Base-by-base conservation (phyloP, 2,797 vertebrate genomes). In the Macropus fuliginosus region DNA sequence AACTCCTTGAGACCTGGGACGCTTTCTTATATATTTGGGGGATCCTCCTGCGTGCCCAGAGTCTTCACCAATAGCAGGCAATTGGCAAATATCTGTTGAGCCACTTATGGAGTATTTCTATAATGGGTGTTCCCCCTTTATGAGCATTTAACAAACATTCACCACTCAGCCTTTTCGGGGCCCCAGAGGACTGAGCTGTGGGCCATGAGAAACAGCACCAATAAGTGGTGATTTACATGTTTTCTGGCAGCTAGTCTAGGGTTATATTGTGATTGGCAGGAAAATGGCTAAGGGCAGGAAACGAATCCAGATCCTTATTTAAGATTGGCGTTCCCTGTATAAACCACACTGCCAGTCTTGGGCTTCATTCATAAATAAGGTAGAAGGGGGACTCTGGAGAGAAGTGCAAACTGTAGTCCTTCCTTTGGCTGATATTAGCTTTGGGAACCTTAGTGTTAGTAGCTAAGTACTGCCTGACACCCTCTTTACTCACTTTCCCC, bases 81-180 rank as follows among this genome's bases (percentile, higher is more conserved):
- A 50, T 87, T 10, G 50, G 13, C 21, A 50, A 87, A 50, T 11
- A 87, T 9, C 40, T 87, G 9, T 50, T 50, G 74, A 50, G 31
- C 74, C 74, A 87, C 74, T 46, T 27, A 87, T 10, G 27, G 27
- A 1, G n/a, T 4, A 8, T 56, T 66, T 54, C 54, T 91, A n/a
- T 46, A 54, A 16, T 54, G 9, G 13, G 28, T 81, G 4, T 81
- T 40, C 13, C 54, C 56, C n/a, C 28, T 56, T 1, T 54, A 18
- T 29, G 91, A 34, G 54, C 55, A 50, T 16, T 93, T 54, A 31
- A 21, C 24, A 90, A 91, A 27, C 6, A 2, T 9, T 12, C 40
- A 11, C 10, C 1, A 27, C 52, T 54, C 12, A 18, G 50, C 74
- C 8, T 40, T 87, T 54, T 29, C 0, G 0, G 1, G 11, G 13